Base-by-base conservation (phyloP, 1,140 invertebrate genomes). In the Listronotus oregonensis region DNA sequence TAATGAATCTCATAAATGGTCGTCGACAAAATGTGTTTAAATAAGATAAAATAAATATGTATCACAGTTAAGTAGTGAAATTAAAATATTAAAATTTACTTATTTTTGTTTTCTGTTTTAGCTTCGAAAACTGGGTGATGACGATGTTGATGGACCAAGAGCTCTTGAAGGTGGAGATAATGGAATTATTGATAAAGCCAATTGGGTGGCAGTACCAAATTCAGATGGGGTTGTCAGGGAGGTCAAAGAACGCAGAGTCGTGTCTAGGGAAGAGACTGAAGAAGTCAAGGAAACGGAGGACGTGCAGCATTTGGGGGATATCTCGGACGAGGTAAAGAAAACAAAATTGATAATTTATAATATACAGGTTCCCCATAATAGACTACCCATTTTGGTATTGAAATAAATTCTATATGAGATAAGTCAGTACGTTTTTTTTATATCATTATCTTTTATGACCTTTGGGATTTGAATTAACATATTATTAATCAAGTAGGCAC, bases 231-330 rank as follows among this genome's bases (percentile, higher is more conserved):
- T 93, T 44, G 89, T 94, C 21, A 86, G 90, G 46, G 91, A 94
- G 78, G 87, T 90, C 46, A 89, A 88, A 68, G 91, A 94, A 73
- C 89, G 86, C 47, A 85, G 87, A 12, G 85, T 93, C 10, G 87
- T 91, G 64, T 92, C 90, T 14, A 85, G 92, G 31, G 90, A 95
- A 78, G 88, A 94, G 71, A 90, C 87, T 44, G 90, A 95, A 72
- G 88, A 92, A 71, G 84, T 87, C 12, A 80, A 87, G 34, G 92
- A 94, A 78, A 92, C 89, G 0, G 91, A 94, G 79, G 90, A 94
- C 82, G 85, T 90, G 18, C 86, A 88, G 72, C 90, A 93, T 75
- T 79, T 88, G 46, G 91, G 92, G 12, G 89, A 94, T 73, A 90
- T 93, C 69, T 89, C 89, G 14, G 91, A 94, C 76, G 87, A 93